Conservation (phyloP, 2,797 vertebrate genomes). For the Lagocephalus sceleratus region DNA sequence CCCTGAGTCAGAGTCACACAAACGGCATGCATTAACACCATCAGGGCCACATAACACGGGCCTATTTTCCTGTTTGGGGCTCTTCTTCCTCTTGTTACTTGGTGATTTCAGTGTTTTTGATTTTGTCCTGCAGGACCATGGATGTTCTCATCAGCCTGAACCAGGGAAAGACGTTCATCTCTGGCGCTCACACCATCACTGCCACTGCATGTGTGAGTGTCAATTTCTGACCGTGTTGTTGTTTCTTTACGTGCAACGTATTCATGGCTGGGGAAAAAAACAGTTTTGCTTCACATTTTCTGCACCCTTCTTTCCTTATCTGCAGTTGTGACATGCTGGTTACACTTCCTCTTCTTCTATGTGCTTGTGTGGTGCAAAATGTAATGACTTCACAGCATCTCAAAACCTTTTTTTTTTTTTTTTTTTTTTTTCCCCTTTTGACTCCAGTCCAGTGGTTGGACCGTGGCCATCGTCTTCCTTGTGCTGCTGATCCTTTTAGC, state of each 20-base stretch:
- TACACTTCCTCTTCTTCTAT: background rate
- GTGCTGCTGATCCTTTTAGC: conserved; percentile 82
- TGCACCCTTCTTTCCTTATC: background rate
- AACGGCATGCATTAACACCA: too few species aligned
- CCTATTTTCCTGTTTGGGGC: too few species aligned
- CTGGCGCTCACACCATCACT: conserved; percentile 81
- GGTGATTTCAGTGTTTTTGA: too few species aligned
- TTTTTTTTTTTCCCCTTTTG: background rate
- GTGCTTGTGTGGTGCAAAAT: background rate
- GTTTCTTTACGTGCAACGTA: too few species aligned
- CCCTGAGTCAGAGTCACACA: too few species aligned
- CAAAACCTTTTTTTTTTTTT: background rate
- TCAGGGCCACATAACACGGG: too few species aligned
- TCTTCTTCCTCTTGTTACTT: too few species aligned
- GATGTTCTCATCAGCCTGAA: conserved; percentile 91
- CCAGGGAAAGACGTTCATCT: conserved; percentile 83
- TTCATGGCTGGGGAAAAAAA: too few species aligned
- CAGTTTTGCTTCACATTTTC: background rate
- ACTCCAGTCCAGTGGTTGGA: conserved; percentile 79
- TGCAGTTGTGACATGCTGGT: background rate
- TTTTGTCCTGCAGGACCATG: conserved; percentile 76
- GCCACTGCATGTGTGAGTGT: conserved; percentile 93
- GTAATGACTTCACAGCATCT: background rate
- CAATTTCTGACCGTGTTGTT: too few species aligned
- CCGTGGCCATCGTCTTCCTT: conserved; percentile 83